phyloP scores from a whole-genome alignment of 2,113 vertebrate genomes.

The Psephotus haematonotus region DNA sequence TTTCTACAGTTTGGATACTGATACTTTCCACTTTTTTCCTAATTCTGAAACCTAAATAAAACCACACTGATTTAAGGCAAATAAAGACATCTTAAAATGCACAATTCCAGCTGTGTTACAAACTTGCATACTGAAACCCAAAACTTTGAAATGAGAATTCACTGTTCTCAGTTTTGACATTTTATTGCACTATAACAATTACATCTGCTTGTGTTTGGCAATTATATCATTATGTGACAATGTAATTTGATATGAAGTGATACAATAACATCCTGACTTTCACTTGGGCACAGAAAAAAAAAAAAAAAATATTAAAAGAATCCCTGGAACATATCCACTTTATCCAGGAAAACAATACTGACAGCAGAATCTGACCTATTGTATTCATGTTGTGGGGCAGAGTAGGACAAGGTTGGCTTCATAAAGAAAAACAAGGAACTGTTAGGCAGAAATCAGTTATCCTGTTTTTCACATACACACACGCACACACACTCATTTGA shows the following conservation, averaged over 20 bases:
- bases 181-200: constrained; percentile 43
- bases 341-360: background rate
- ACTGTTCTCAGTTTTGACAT: background rate
- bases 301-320: background rate
- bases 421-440: background rate
- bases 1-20: background rate
- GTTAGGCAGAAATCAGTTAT: background rate
- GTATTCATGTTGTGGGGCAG: background rate
- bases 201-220: constrained; percentile 5
- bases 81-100: background rate
- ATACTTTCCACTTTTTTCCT: background rate
- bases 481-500: background rate
- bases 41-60: background rate
- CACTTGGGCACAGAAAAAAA: background rate
- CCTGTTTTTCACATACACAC: background rate
- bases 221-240: constrained; percentile 12
- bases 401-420: background rate
- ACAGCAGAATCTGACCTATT: background rate
- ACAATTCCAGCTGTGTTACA: background rate
- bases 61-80: background rate
- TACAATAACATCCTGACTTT: background rate
- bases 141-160: constrained; percentile 23
- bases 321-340: background rate
- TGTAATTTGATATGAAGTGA: constrained; percentile 23
- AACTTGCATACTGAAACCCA: background rate